Percentiles rank a stretch among this genome's conserved stretches.
Evolutionary conservation across 1,140 invertebrate genomes (phyloP).

Genomic region (Choristoneura fumiferana): DNA sequence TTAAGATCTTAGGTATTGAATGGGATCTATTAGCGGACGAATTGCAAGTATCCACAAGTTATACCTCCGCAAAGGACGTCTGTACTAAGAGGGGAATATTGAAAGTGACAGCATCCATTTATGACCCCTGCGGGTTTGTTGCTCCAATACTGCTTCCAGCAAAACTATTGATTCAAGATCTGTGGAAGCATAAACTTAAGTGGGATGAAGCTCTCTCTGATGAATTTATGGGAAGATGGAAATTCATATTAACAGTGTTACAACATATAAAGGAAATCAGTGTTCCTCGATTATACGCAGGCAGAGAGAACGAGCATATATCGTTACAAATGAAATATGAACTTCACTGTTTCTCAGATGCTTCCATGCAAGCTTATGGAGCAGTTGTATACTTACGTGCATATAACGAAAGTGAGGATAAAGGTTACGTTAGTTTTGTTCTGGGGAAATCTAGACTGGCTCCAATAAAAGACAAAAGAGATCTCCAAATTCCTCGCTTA

Average conservation of each 20-base stretch:
- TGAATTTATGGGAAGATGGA: background rate
- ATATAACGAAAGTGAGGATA: background rate
- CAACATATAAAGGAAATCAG: background rate
- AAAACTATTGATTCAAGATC: background rate
- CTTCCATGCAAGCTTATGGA: background rate
- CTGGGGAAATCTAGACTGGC: background rate
- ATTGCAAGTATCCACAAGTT: too few relatives aligned
- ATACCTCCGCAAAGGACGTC: too few relatives aligned
- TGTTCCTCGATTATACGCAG: background rate
- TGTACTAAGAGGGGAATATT: background rate
- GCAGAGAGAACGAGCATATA: background rate
- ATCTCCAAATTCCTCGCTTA: background rate
- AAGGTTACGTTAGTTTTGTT: background rate
- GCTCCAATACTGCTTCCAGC: background rate
- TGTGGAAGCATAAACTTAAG: background rate
- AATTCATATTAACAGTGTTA: background rate
- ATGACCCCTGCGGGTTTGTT: slow-evolving; percentile 2
- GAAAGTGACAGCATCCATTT: background rate
- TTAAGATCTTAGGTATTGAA: slow-evolving; percentile 23
- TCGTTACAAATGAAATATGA: background rate
- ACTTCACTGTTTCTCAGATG: slow-evolving; percentile 7
- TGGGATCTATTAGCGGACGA: too few relatives aligned
- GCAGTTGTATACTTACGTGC: background rate
- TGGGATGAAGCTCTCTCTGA: background rate
- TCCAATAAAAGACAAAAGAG: background rate